Evolutionary conservation across 2,888 invertebrate genomes (phyloP).

Genomic region (Nemurella pictetii): DNA sequence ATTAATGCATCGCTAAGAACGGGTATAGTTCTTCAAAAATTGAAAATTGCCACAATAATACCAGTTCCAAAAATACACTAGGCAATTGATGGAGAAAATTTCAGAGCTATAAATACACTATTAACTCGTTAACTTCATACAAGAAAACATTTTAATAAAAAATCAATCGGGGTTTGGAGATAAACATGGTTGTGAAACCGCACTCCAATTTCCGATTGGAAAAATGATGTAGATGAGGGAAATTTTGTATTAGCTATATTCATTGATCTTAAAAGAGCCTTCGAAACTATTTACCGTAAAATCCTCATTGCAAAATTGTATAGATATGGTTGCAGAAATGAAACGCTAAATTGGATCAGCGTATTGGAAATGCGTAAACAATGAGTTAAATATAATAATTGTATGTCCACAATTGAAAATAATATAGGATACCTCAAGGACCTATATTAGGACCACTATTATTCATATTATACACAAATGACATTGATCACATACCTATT

Average conservation of each 20-base stretch:
- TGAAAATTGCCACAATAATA: background rate
- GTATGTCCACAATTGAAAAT: background rate
- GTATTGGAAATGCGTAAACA: background rate
- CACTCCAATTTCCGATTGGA: background rate
- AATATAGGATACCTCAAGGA: background rate
- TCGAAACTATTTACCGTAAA: too few relatives aligned
- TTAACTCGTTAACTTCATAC: background rate
- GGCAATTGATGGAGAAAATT: background rate
- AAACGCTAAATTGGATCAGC: background rate
- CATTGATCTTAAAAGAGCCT: background rate
- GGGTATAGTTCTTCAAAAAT: background rate
- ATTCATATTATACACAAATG: background rate
- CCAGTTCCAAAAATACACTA: background rate
- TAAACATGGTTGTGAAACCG: background rate
- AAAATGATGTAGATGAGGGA: background rate
- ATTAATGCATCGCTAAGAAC: background rate
- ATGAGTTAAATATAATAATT: background rate
- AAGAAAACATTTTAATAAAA: background rate
- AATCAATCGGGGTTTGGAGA: background rate
- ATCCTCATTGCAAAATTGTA: background rate
- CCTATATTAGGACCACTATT: background rate
- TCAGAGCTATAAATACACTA: background rate
- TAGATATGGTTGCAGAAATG: background rate
- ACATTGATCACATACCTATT: background rate
- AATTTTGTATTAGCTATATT: background rate